Conservation (phyloP, 2,113 vertebrate genomes). For the Lamprotornis superbus region DNA sequence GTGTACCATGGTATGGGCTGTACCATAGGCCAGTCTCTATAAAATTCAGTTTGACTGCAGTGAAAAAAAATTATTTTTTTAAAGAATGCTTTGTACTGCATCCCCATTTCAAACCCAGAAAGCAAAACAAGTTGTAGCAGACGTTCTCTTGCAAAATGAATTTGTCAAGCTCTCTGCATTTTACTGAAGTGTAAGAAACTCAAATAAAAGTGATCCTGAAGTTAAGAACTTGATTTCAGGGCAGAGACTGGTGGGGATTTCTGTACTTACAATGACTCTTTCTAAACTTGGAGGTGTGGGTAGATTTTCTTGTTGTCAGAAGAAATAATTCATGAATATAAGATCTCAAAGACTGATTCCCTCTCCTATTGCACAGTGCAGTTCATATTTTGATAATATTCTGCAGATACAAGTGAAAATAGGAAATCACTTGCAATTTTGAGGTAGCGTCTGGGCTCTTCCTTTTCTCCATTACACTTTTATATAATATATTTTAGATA, state of each 20-base stretch:
- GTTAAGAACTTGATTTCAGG: neutral
- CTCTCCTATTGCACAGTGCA: neutral
- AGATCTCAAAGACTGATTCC: neutral
- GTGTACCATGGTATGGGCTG: neutral
- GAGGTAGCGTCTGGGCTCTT: neutral
- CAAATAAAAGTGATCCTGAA: neutral
- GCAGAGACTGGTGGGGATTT: neutral
- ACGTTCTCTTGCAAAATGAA: conserved; percentile 21
- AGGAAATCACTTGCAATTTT: neutral
- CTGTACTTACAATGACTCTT: neutral
- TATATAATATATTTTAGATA: no score
- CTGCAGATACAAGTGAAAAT: neutral
- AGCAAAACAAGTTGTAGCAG: conserved; percentile 21
- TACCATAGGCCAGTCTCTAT: neutral
- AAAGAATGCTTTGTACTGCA: neutral
- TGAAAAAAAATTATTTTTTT: neutral
- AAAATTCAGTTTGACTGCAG: neutral
- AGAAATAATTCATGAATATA: neutral
- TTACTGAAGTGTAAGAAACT: conserved; percentile 42
- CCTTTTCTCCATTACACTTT: neutral
- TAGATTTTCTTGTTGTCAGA: neutral
- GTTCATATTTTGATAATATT: neutral
- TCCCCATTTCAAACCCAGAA: neutral
- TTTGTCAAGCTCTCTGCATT: conserved; percentile 47
- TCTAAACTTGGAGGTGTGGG: neutral